Percentiles rank a stretch among this genome's conserved stretches.
Evolutionary conservation across 2,113 vertebrate genomes (phyloP).

Genomic region (Murina feae): DNA sequence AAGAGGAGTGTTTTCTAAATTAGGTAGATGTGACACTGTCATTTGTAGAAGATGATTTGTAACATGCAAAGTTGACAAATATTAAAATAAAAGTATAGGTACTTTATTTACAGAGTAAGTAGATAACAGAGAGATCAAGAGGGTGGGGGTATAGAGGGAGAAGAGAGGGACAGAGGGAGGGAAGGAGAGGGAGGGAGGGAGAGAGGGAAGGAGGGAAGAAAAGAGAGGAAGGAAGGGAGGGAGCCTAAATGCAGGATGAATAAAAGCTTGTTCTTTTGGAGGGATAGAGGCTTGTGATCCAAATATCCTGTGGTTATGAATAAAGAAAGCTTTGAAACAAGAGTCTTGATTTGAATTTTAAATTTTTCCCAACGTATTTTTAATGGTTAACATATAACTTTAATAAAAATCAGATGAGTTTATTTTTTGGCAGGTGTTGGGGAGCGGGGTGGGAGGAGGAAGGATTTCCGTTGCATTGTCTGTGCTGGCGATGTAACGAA

Average conservation of each 20-base stretch:
- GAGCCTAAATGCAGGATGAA: neutral
- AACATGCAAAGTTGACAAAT: neutral
- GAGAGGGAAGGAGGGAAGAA: neutral
- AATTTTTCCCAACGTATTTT: neutral
- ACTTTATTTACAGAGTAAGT: neutral
- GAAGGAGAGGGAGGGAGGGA: neutral
- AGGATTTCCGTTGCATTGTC: neutral
- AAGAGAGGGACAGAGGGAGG: neutral
- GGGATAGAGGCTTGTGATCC: rapidly evolving
- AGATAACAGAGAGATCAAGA: neutral
- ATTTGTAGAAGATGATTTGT: neutral
- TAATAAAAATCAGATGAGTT: neutral
- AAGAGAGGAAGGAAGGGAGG: neutral
- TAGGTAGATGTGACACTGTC: neutral
- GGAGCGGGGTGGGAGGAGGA: rapidly evolving
- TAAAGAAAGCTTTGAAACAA: neutral
- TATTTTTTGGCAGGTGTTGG: neutral
- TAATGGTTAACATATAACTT: neutral
- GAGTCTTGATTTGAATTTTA: neutral
- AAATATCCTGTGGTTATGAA: neutral
- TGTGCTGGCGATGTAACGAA: neutral
- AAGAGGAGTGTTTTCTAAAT: neutral
- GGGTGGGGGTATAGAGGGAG: neutral
- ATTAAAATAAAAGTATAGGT: neutral
- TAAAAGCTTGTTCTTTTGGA: neutral